Conservation (phyloP, 2,888 invertebrate species). For the Horisme vitalbata region DNA sequence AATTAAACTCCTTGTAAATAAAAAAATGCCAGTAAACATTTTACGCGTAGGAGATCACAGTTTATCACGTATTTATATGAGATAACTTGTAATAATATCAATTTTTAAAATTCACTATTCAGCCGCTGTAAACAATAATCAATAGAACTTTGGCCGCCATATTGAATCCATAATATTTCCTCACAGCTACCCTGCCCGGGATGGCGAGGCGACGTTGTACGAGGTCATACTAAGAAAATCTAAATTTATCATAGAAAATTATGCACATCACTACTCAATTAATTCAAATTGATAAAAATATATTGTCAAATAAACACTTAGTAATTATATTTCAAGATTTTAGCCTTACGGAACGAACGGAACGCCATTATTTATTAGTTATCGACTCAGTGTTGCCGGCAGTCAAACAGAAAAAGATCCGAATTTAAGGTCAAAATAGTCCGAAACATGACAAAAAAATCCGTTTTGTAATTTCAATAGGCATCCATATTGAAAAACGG, state of each 20-base stretch:
- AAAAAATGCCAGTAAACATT: constrained; percentile 2
- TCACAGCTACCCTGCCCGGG: constrained; percentile 22
- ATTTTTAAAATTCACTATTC: constrained; percentile 1
- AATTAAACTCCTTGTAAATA: neutral
- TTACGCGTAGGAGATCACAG: constrained; percentile 3
- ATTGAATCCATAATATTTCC: constrained; percentile 52
- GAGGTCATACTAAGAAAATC: constrained; percentile 20
- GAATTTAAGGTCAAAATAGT: too few relatives aligned
- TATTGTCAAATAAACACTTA: neutral
- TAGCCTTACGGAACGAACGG: too few relatives aligned
- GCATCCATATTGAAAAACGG: too few relatives aligned
- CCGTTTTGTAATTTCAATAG: too few relatives aligned
- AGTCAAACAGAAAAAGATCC: too few relatives aligned
- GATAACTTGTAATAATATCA: constrained; percentile 4
- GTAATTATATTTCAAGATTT: constrained; percentile 13
- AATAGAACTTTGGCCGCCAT: constrained; percentile 56
- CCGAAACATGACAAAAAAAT: too few relatives aligned
- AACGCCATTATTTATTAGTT: too few relatives aligned
- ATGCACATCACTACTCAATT: constrained; percentile 23
- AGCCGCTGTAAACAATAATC: constrained; percentile 50
- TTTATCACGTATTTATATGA: constrained; percentile 9
- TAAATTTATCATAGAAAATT: constrained; percentile 5
- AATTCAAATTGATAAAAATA: neutral
- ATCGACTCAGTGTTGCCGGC: too few relatives aligned
- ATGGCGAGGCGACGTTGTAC: constrained; percentile 19